These are phyloP conservation scores for Semnornis frantzii DNA, from an alignment of 2,113 vertebrate species.

Conservation along the genomic window DNA sequence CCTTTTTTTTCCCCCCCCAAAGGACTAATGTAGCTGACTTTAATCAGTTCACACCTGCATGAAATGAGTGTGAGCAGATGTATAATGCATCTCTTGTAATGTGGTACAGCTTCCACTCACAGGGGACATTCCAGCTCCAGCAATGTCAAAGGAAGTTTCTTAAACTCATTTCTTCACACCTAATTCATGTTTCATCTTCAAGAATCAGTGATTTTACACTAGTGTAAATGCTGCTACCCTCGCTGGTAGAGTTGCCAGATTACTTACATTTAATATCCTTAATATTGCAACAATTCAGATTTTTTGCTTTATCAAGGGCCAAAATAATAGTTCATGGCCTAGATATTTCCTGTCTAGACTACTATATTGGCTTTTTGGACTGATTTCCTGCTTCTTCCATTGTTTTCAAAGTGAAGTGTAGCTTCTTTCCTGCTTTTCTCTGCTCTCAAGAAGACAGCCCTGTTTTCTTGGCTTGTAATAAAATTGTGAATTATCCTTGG, in stretches of 20 bases:
- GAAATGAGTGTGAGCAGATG: constrained; percentile 47
- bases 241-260: constrained; percentile 18
- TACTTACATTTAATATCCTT: constrained; percentile 21
- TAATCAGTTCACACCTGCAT: constrained; percentile 1
- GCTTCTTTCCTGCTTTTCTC: neutral
- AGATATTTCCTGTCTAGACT: constrained; percentile 79
- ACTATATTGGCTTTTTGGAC: constrained; percentile 55
- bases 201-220: neutral
- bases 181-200: constrained; percentile 58
- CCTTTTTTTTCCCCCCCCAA: constrained; percentile 7
- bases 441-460: neutral
- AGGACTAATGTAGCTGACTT: neutral
- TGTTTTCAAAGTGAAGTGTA: constrained; percentile 39
- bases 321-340: constrained; percentile 61
- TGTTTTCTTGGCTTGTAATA: neutral
- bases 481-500: neutral
- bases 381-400: constrained; percentile 40
- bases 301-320: constrained; percentile 57
- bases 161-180: constrained; percentile 46
- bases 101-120: neutral
- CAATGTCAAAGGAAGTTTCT: neutral
- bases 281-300: constrained; percentile 43
- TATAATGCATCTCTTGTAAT: constrained; percentile 40
- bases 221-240: constrained; percentile 8
- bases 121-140: constrained; percentile 22